Evolutionary conservation across 2,113 vertebrate species (phyloP).

Genomic region (Mobula birostris): DNA sequence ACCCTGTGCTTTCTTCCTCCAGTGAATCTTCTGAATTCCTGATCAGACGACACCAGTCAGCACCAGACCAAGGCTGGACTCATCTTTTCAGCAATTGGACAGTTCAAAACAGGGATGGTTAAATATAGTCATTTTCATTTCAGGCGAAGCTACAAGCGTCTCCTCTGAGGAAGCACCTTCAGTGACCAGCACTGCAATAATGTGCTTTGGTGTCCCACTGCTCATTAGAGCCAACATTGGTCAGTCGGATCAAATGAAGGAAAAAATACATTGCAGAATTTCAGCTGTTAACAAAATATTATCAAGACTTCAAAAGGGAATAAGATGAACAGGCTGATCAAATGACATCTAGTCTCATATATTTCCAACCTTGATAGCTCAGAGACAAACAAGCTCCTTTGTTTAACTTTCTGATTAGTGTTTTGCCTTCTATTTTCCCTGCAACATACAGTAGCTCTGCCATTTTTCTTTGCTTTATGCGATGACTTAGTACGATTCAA

Average conservation of each 20-base stretch:
- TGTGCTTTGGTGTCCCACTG: not conserved
- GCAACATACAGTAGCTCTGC: not conserved
- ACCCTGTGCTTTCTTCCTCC: not conserved
- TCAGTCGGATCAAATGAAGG: not conserved
- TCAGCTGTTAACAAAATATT: not conserved
- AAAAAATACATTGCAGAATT: not conserved
- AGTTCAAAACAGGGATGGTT: not conserved
- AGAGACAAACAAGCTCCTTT: not conserved
- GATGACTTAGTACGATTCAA: not conserved
- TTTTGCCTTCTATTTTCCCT: not conserved
- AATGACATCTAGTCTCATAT: not conserved
- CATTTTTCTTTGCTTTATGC: not conserved
- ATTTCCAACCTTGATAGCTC: not conserved
- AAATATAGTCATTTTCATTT: not conserved
- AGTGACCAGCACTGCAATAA: not conserved
- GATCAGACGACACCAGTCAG: not conserved
- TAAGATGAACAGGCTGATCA: not conserved
- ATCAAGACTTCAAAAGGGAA: not conserved
- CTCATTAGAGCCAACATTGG: not conserved
- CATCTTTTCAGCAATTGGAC: not conserved
- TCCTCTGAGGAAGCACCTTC: not conserved
- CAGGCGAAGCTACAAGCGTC: not conserved
- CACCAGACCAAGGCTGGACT: not conserved
- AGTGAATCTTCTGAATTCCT: not conserved
- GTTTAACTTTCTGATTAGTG: not conserved